Evolutionary conservation across 2,797 vertebrate species (phyloP).

Genomic region (Pygocentrus nattereri): DNA sequence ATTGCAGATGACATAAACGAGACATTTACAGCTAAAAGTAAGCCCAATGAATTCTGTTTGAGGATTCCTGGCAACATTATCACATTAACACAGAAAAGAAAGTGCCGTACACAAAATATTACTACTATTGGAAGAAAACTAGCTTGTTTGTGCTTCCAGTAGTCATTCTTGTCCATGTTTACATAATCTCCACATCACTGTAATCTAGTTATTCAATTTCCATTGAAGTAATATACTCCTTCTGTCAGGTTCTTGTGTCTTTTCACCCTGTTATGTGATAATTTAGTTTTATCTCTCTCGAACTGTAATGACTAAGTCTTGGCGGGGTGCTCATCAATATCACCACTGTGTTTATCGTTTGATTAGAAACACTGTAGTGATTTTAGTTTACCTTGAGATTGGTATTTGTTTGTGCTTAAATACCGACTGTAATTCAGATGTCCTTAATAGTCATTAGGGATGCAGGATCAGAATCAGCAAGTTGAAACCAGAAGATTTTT

Average conservation of each 20-base stretch:
- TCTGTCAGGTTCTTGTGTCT: background rate
- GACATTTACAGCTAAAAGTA: background rate
- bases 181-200: background rate
- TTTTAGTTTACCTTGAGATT: background rate
- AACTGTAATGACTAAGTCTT: background rate
- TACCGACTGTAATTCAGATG: background rate
- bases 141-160: background rate
- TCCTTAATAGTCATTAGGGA: background rate
- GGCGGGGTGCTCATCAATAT: background rate
- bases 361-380: background rate
- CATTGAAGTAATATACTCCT: background rate
- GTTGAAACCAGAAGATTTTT: too few species aligned
- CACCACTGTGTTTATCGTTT: background rate
- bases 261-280: background rate
- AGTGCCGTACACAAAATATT: background rate
- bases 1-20: background rate
- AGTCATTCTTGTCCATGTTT: background rate
- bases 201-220: background rate
- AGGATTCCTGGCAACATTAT: too few species aligned
- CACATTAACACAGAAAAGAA: background rate
- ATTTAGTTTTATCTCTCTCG: background rate
- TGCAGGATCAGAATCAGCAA: too few species aligned
- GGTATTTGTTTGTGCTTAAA: background rate
- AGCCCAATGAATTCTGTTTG: too few species aligned
- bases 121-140: background rate